Conservation (phyloP, 2,797 vertebrate species). For the Crenichthys baileyi region DNA sequence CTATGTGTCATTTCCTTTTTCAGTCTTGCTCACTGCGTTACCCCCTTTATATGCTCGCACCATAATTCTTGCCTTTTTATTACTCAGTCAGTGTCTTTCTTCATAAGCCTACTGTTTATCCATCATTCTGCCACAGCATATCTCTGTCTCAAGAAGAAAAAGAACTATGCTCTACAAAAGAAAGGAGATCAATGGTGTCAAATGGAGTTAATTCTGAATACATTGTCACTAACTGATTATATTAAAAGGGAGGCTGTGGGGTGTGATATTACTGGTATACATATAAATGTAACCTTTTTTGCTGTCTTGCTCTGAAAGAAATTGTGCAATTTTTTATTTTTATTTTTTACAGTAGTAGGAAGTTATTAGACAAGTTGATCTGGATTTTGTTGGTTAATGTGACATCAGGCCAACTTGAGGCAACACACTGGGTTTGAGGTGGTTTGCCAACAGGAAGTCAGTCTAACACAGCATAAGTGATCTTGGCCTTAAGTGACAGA, state of each 20-base stretch:
- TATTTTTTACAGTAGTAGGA: background rate
- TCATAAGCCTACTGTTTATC: conserved; percentile 14
- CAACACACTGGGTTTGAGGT: background rate
- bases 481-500: background rate
- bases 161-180: conserved; percentile 22
- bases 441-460: background rate
- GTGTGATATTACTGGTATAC: conserved; percentile 13
- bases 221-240: conserved; percentile 27
- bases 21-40: conserved; percentile 30
- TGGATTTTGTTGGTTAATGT: conserved; percentile 1
- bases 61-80: conserved; percentile 43
- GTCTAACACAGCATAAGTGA: background rate
- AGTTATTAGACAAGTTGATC: conserved; percentile 5
- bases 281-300: background rate
- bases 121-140: conserved; percentile 25
- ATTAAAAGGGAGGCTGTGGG: conserved; percentile 15
- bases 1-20: conserved; percentile 68
- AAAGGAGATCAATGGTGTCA: conserved; percentile 25
- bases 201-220: conserved; percentile 1
- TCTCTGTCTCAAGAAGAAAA: conserved; percentile 28
- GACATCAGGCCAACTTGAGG: background rate
- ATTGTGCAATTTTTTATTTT: background rate
- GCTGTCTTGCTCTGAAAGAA: background rate
- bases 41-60: conserved; percentile 27
- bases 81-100: conserved; percentile 15